Evolutionary conservation across 2,113 vertebrate genomes (phyloP).

Genomic region (Platycercus adscitus): DNA sequence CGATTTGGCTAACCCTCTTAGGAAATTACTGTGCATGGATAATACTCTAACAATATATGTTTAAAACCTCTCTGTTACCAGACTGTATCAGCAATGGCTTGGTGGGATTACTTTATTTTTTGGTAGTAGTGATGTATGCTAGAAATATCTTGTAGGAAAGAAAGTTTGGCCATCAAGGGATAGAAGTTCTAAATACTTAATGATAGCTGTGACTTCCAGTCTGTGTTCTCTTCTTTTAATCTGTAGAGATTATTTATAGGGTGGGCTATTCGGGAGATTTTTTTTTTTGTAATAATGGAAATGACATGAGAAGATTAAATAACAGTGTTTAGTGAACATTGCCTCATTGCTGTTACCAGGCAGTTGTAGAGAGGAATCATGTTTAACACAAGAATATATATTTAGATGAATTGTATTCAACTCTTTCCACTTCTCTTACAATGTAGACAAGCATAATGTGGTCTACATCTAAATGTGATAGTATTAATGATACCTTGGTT

Average conservation of each 20-base stretch:
- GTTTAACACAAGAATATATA: not conserved
- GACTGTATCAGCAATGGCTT: not conserved
- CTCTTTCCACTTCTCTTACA: not conserved
- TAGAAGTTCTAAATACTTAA: not conserved
- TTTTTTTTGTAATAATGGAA: not conserved
- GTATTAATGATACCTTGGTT: not conserved
- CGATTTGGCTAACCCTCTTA: not conserved
- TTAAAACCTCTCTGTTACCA: not conserved
- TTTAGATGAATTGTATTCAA: not conserved
- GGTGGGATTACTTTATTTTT: not conserved
- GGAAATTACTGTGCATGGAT: not conserved
- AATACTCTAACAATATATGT: not conserved
- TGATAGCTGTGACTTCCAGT: not conserved
- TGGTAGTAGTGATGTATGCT: not conserved
- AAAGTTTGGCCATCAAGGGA: not conserved
- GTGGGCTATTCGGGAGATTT: not conserved
- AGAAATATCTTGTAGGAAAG: not conserved
- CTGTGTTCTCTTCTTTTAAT: not conserved
- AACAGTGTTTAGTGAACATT: not conserved
- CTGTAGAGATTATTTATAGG: not conserved
- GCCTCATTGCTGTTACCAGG: not conserved
- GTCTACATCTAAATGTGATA: not conserved
- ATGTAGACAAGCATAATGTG: not conserved
- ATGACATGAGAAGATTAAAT: not conserved
- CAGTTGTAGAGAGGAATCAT: not conserved